Base-by-base conservation (phyloP, 2,797 vertebrate genomes). In the Rhadinocentrus ornatus region DNA sequence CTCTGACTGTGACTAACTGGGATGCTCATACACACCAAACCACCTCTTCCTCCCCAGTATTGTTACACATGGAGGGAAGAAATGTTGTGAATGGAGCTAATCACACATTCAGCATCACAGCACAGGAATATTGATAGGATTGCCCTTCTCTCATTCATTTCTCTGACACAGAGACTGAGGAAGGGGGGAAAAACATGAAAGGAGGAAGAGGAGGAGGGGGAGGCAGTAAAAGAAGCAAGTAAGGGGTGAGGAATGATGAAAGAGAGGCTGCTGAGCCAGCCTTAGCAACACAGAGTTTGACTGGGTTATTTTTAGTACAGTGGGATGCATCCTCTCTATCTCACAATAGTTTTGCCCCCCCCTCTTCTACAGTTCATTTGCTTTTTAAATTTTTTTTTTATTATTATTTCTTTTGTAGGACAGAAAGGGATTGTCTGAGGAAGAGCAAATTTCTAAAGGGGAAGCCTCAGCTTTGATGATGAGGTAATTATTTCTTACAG, bases 231-330 rank as follows among this genome's bases (percentile, higher is more conserved):
- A 60, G 75, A 76, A 59, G 54, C 15, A 44, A 83, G 67, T 56
- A 77, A 71, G 78, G 84, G 75, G 74, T 82, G 78, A 91, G 71
- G 74, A 88, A 61, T 70, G 88, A 91, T 85, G 87, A 90, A 86
- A 89, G 84, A 77, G 81, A 1, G 60, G 81, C 83, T 89, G 87
- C 91, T 91, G 89, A 91, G 87, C 86, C 80, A 92, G 93, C 93
- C 94, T 92, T 94, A 94, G 94, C 94, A 95, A 95, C 94, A 94
- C 91, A 87, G 84, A 93, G 84, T 91, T 88, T 86, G 86, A 86
- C 84, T 52, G 82, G 82, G 92, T 92, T 95, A 95, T 95, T 94
- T 94, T 92, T 95, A 95, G 94, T 90, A 88, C 92, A 82, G 86
- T 71, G 79, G 84, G 86, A 90, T 86, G 87, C 86, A 77, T 91